Evolutionary conservation across 1,140 invertebrate genomes (phyloP).

Genomic region (Dysdera silvatica): DNA sequence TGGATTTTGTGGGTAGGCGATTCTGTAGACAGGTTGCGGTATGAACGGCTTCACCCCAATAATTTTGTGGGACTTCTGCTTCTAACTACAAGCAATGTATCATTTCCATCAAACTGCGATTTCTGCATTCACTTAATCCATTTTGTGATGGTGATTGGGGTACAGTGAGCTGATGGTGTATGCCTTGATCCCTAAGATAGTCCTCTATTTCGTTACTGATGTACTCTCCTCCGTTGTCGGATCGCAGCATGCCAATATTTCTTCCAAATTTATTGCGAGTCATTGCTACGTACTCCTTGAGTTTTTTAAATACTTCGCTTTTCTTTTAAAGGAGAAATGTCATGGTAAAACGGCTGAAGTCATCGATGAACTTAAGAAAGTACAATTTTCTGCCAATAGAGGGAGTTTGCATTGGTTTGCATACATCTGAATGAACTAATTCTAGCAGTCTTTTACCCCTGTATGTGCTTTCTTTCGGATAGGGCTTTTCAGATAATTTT

Average conservation of each 20-base stretch:
- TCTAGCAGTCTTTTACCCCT: background rate
- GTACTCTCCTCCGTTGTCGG: slow-evolving; percentile 30
- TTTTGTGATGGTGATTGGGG: slow-evolving; percentile 44
- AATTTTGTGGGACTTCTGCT: slow-evolving; percentile 10
- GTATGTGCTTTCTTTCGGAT: background rate
- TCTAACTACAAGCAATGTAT: slow-evolving; percentile 22
- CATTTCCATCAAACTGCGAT: slow-evolving; percentile 39
- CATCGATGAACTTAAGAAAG: slow-evolving; percentile 30
- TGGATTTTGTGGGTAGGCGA: slow-evolving; percentile 14
- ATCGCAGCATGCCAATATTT: slow-evolving; percentile 32
- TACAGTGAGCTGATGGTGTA: slow-evolving; percentile 40
- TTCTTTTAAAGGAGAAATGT: slow-evolving; percentile 22
- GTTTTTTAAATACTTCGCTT: slow-evolving; percentile 14
- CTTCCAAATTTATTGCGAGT: slow-evolving; percentile 1
- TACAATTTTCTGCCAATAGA: slow-evolving; percentile 7
- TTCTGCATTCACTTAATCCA: slow-evolving; percentile 42
- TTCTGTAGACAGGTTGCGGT: slow-evolving; percentile 27
- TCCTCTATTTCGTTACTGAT: slow-evolving; percentile 11
- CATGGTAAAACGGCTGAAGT: slow-evolving; percentile 6
- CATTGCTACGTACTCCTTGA: slow-evolving; percentile 15
- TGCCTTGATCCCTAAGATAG: slow-evolving; percentile 33
- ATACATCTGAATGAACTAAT: slow-evolving; percentile 28
- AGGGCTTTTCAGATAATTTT: slow-evolving; percentile 6
- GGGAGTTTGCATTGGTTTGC: slow-evolving; percentile 6
- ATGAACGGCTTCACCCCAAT: slow-evolving; percentile 26